Base-by-base conservation (phyloP, 2,888 invertebrate genomes). In the Ophion ventricosus region DNA sequence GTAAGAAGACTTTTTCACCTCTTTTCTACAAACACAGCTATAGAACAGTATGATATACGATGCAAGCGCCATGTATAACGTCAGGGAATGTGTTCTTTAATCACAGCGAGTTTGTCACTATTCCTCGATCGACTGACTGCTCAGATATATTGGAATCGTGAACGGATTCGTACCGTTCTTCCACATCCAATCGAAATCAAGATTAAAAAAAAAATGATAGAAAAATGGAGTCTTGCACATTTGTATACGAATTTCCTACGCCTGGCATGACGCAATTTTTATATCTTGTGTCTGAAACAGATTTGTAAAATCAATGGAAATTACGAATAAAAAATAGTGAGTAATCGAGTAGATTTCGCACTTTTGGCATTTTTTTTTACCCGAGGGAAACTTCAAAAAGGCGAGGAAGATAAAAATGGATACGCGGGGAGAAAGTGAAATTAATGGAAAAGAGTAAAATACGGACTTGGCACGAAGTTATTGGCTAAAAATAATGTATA, bases 41-140 rank as follows among this genome's bases (percentile, higher is more conserved):
- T 20, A 54, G 10, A 43, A 63, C 61, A 73, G 59, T 73, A 73
- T 61, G 76, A 66, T 75, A 75, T 76, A 72, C 82, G 72, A 76
- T 57, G 66, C 75, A 23, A 67, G 56, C 43, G 3, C 17, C 17
- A 59, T 29, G 66, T 73, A 67, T 59, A 64, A 54, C 73, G 56
- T 35, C 57, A 72, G 40, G n/a, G 43, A 63, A 73, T 73, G 73
- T 76, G 76, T 85, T 82, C 76, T 80, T 85, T 85, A 85, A 85
- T 85, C 82, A 85, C 84, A 57, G 73, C 54, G 67, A 73, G 76
- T 85, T 82, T 85, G 73, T 85, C 82, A 82, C 76, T 76, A 63
- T 57, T 66, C 56, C 72, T 26, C 80, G 76, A 79, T 77, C 35
- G 67, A 67, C 72, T 73, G 49, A 61, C 49, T 23, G 66, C n/a